Conservation (phyloP, 2,113 vertebrate genomes). For the Tetrax tetrax region DNA sequence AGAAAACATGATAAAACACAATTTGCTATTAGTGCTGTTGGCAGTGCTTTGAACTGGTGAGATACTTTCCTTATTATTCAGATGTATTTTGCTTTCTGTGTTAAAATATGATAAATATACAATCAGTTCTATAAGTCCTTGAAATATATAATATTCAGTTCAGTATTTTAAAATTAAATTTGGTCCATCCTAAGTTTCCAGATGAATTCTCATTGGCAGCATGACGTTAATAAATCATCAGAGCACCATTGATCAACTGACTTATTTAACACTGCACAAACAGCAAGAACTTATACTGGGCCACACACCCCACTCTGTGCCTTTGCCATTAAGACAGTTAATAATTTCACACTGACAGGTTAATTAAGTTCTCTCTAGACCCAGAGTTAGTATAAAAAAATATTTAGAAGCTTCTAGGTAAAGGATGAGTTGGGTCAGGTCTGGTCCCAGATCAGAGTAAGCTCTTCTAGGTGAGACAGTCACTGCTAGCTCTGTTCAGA, state of each 20-base stretch:
- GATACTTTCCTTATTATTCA: background rate
- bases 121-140: background rate
- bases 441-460: background rate
- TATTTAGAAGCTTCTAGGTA: background rate
- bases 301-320: background rate
- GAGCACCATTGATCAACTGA: slow-evolving; percentile 17
- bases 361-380: background rate
- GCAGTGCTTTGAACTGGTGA: background rate
- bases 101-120: background rate
- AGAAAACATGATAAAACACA: background rate
- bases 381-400: background rate
- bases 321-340: background rate
- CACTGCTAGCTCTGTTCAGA: background rate
- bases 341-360: background rate
- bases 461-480: background rate
- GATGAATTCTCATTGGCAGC: slow-evolving; percentile 1
- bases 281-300: background rate
- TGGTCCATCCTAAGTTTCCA: slow-evolving; percentile 9
- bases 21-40: background rate
- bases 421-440: background rate
- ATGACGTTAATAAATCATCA: slow-evolving; percentile 45
- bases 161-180: background rate
- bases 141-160: background rate
- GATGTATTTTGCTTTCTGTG: background rate
- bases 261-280: slow-evolving; percentile 24